Base-by-base conservation (phyloP, 2,888 invertebrate genomes). In the Aleiodes testaceus region DNA sequence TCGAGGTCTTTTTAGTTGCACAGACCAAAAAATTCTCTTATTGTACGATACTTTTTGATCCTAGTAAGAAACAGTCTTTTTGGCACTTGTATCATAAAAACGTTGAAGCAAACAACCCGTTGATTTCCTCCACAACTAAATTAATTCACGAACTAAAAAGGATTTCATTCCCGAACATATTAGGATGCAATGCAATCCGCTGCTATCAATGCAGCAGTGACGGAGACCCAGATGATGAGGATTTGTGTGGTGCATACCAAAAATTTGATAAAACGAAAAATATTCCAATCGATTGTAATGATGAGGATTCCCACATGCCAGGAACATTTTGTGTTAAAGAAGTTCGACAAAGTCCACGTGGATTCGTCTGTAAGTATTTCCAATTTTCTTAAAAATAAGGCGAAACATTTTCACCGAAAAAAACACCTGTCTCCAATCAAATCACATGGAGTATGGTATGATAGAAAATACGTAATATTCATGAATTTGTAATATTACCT, bases 321-420 rank as follows among this genome's bases (percentile, higher is more conserved):
- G 98, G 98, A 6, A 96, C 97, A 2, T 98, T 98, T 88, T 98
- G 98, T 87, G 95, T 97, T 91, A 98, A 98, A 89, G 91, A 95
- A 22, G 94, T 96, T 1, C 96, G 97, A 81, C 98, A 98, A 86
- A 95, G 98, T 72, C 97, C 97, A 0, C 93, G 94, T 85, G 97
- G 97, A 75, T 97, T 97, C 85, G 95, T 97, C 83, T 98, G 98
- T 97, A 90, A 93, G 96, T 92, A 72, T 52, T 26, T 50, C 14
- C 50, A 18, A 22, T 52, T 20, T 14, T 16, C 18, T 9, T 9
- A 52, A 36, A 36, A 9, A 36, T 6, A 36, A 36, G 36, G 11
- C 9, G 11, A 11, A 36, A 36, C 11, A 36, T 36, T 36, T 36
- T 11, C 11, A 2, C 36, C 36, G 11, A 36, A 36, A 36, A 36